These are phyloP conservation scores for Ellobium chinense DNA, from an alignment of 2,888 invertebrate genomes.

Conservation along the genomic window DNA sequence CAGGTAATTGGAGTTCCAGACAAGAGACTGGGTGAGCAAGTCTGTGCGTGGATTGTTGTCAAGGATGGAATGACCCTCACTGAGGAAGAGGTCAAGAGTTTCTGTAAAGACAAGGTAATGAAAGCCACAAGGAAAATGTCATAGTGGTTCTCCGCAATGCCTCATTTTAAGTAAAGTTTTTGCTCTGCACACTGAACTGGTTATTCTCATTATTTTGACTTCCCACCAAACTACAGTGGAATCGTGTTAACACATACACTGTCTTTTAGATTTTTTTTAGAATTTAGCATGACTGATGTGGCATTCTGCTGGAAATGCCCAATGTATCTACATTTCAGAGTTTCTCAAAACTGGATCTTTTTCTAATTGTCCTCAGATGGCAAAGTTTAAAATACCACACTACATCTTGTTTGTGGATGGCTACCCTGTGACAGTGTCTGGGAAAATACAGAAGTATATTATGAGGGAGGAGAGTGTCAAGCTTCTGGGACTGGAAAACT, in stretches of 20 bases:
- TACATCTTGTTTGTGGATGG: slow-evolving; percentile 84
- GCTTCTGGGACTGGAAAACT: slow-evolving; percentile 59
- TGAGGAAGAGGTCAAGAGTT: slow-evolving; percentile 83
- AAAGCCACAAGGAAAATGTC: no score
- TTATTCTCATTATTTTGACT: no score
- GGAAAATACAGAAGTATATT: slow-evolving; percentile 88
- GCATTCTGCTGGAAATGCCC: no score
- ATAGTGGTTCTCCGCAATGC: no score
- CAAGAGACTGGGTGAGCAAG: slow-evolving; percentile 86
- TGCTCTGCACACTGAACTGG: no score
- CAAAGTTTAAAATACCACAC: slow-evolving; percentile 90
- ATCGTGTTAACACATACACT: no score
- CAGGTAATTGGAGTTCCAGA: slow-evolving; percentile 84
- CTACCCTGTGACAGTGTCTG: slow-evolving; percentile 90
- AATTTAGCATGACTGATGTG: no score
- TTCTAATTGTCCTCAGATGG: slow-evolving; percentile 81
- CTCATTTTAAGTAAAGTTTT: no score
- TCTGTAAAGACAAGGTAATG: slow-evolving; percentile 84
- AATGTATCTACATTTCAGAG: no score
- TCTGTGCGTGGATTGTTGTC: slow-evolving; percentile 82
- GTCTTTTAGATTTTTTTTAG: no score
- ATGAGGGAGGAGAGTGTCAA: slow-evolving; percentile 75
- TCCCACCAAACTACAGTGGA: no score
- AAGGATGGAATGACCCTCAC: slow-evolving; percentile 81
- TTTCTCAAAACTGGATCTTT: not conserved